Evolutionary conservation across 2,888 invertebrate species (phyloP), one percentile per base, ranked within the genome.

Genomic region (Tenthredo notha): DNA sequence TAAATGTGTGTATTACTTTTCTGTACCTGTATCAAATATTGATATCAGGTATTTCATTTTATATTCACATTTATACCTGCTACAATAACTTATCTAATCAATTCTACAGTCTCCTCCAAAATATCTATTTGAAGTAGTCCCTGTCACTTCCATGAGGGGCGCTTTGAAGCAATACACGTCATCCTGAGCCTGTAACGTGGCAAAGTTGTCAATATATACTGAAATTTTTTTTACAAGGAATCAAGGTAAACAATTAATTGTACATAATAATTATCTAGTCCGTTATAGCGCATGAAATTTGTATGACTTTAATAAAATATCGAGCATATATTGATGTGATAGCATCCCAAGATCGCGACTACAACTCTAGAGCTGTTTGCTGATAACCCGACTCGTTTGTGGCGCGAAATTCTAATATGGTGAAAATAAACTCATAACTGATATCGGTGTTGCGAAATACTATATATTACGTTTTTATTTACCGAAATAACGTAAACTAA

Each of bases 131-230:
- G n/a, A 80, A 78, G n/a, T 78, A 78, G 78, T 78, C 80, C 50
- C 21, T 18, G 21, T 80, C 25, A 37, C 80, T 61, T 40, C 80
- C 80, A 61, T 40, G 58, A 80, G 58, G 21, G 80, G 80, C 80
- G 61, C 80, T 61, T 5, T 40, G 10, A n/a, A 61, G 29, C 80
- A 12, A 37, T 61, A 25, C 80, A 80, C 80, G 40, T 80, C 21
- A 80, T 80, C 80, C 80, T 77, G 77, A 54, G 77, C 54, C 25
- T 61, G 37, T 40, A 80, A 80, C 80, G 80, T 80, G 40, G 80
- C 80, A 50, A 50, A 50, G 80, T 77, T 47, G 50, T 77, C 77
- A 50, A 61, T 33, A 61, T 50, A 58, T 25, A 37, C 21, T 6
- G 50, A 50, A 25, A 21, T 25, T 25, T 74, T 75, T 21, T n/a